Evolutionary conservation across 2,888 invertebrate genomes (phyloP).

Genomic region (Eumerus sabulonum): DNA sequence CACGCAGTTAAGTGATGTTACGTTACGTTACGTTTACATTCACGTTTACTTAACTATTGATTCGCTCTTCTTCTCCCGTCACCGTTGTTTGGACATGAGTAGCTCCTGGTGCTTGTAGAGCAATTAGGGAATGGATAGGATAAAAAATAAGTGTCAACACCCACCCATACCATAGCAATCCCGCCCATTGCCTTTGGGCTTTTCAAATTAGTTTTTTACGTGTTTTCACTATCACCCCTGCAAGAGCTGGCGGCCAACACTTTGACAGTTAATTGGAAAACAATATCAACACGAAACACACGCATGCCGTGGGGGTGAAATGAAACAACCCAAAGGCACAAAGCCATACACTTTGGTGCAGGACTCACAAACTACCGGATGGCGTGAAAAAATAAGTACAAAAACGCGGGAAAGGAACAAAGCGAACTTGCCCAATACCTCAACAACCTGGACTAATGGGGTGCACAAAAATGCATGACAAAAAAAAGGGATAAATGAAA

Average conservation of each 20-base stretch:
- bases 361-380: slow-evolving; percentile 13
- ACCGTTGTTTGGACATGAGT: slow-evolving; percentile 8
- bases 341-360: slow-evolving; percentile 36
- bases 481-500: no score
- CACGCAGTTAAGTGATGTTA: slow-evolving; percentile 62
- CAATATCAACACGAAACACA: slow-evolving; percentile 54
- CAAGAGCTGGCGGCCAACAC: slow-evolving; percentile 22
- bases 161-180: slow-evolving; percentile 18
- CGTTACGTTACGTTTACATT: background rate
- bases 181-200: slow-evolving; percentile 1
- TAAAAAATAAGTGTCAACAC: slow-evolving; percentile 33
- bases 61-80: background rate
- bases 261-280: slow-evolving; percentile 65
- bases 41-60: no score
- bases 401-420: background rate
- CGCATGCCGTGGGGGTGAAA: slow-evolving; percentile 45
- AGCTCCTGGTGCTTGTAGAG: slow-evolving; percentile 11
- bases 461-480: slow-evolving; percentile 51
- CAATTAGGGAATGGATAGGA: slow-evolving; percentile 45
- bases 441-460: slow-evolving; percentile 53
- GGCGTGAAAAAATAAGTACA: no score
- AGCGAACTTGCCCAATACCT: slow-evolving; percentile 4
- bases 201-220: slow-evolving; percentile 58
- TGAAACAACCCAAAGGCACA: slow-evolving; percentile 53
- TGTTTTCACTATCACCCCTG: slow-evolving; percentile 36